Base-by-base conservation (phyloP, 2,888 invertebrate species). In the Mesorhabditis spiculigera region DNA sequence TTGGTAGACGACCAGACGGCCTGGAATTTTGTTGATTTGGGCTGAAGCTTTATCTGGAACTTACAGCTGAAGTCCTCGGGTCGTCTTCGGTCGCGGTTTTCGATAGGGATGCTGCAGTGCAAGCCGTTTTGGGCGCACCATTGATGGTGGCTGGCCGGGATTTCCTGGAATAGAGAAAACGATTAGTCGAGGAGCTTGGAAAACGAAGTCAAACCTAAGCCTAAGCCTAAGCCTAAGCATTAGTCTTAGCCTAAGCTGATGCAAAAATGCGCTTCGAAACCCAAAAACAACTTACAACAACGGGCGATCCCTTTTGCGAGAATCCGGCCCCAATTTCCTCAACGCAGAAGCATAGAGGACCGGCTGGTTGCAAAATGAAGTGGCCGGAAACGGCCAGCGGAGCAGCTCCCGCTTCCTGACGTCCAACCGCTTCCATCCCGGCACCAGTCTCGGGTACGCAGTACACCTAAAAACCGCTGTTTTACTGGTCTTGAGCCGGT, bases 371-470 rank as follows among this genome's bases (percentile, higher is more conserved):
- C 87, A 95, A 93, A 79, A 91, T 90, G 83, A 96, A 90, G 63
- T 91, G 91, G 84, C 93, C 91, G 4, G 95, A 93, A 86, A 93
- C 93, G 87, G 94, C 94, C 79, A 96, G 89, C 70, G 95, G 89
- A 44, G 73, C 65, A n/a, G 74, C 87, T 81, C 90, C 90, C 71
- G 89, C 87, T 66, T 82, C 82, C 67, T 93, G 89, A 73, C 88
- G 87, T 71, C 88, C 87, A 81, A 90, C 90, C 69, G 88, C 87
- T 87, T 95, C 93, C 86, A 93, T 90, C 43, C 94, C 93, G 80
- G 93, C 93, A 68, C 92, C 92, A 5, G 94, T 94, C 86, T 96
- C 95, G 85, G 94, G 94, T 71, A 96, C 90, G 68, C 94, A 92
- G 87, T 96, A 95, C 67, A 96, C 92, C 75, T 63, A 10, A n/a